A percentile compares a stretch with the other conserved stretches of the same genome.
Evolutionary conservation across 1,140 invertebrate genomes (phyloP).

Genomic region (Neoseiulus cucumeris): DNA sequence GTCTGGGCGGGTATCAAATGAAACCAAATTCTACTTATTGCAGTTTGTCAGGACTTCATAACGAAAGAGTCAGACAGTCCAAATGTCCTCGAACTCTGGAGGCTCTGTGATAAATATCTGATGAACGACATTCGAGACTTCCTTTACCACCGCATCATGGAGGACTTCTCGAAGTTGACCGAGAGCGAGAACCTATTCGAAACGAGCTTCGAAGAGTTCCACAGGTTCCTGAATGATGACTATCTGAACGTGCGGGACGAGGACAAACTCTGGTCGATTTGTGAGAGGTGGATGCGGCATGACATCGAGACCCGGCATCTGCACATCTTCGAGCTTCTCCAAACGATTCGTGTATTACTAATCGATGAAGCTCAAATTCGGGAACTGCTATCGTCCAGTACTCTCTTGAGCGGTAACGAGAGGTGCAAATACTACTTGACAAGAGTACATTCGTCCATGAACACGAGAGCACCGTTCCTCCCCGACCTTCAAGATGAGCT

Average conservation of each 20-base stretch:
- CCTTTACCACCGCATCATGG: background rate
- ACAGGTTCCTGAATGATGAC: slow-evolving; percentile 37
- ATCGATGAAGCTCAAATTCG: slow-evolving; percentile 41
- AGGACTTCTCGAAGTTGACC: background rate
- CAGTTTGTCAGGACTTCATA: background rate
- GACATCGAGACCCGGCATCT: slow-evolving; percentile 31
- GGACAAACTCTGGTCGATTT: slow-evolving; percentile 41
- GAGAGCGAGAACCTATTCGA: slow-evolving; percentile 30
- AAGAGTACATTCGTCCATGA: slow-evolving; percentile 24
- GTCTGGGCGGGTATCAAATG: too few relatives aligned
- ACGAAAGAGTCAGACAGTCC: background rate
- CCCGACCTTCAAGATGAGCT: slow-evolving; percentile 21
- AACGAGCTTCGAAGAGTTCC: slow-evolving; percentile 33
- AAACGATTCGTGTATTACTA: slow-evolving; percentile 42
- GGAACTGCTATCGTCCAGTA: slow-evolving; percentile 31
- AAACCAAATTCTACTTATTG: background rate
- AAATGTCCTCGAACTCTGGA: background rate
- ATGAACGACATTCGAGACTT: background rate
- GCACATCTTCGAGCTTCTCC: slow-evolving; percentile 37
- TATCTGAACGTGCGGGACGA: slow-evolving; percentile 47
- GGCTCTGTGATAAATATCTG: background rate
- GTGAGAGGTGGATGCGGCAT: slow-evolving; percentile 40
- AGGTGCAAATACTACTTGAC: slow-evolving; percentile 16
- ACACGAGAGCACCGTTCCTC: slow-evolving; percentile 27
- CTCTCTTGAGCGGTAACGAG: slow-evolving; percentile 22